phyloP scores from a whole-genome alignment of 2,888 invertebrate genomes.

The Entomobrya multifasciata region DNA sequence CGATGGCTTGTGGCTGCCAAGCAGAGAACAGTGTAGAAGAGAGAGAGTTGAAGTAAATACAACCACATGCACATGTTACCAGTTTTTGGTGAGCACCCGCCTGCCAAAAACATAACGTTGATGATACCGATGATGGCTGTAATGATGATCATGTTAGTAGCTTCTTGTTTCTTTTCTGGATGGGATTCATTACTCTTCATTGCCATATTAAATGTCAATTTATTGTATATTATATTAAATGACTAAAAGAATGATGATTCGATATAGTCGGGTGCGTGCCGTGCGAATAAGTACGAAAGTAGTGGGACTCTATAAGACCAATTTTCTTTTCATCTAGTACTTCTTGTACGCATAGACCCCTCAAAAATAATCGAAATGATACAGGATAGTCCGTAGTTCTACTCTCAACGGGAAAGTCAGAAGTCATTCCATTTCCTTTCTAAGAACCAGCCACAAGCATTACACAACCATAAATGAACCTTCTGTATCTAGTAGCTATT shows the following conservation, averaged over 20 bases:
- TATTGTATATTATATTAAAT: constrained; percentile 48
- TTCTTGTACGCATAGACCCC: too few relatives aligned
- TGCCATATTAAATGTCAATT: constrained; percentile 68
- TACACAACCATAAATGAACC: too few relatives aligned
- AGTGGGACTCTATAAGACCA: not conserved
- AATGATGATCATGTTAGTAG: constrained; percentile 4
- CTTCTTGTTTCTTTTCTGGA: constrained; percentile 33
- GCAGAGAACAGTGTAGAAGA: too few relatives aligned
- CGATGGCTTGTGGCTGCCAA: not conserved
- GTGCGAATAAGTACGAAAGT: not conserved
- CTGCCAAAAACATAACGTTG: constrained; percentile 37
- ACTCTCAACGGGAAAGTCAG: not conserved
- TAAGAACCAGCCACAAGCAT: too few relatives aligned
- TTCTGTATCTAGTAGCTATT: not conserved
- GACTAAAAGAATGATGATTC: not conserved
- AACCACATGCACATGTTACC: constrained; percentile 47
- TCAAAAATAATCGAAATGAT: too few relatives aligned
- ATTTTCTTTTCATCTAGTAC: too few relatives aligned
- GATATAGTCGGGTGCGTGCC: constrained; percentile 1
- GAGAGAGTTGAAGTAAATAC: too few relatives aligned
- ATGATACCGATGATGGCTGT: not conserved
- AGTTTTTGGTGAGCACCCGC: constrained; percentile 8
- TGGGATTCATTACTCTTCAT: constrained; percentile 58
- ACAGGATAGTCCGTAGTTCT: too few relatives aligned
- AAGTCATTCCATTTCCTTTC: constrained; percentile 38